phyloP scores from a whole-genome alignment of 2,113 vertebrate species.

The Rana temporaria region DNA sequence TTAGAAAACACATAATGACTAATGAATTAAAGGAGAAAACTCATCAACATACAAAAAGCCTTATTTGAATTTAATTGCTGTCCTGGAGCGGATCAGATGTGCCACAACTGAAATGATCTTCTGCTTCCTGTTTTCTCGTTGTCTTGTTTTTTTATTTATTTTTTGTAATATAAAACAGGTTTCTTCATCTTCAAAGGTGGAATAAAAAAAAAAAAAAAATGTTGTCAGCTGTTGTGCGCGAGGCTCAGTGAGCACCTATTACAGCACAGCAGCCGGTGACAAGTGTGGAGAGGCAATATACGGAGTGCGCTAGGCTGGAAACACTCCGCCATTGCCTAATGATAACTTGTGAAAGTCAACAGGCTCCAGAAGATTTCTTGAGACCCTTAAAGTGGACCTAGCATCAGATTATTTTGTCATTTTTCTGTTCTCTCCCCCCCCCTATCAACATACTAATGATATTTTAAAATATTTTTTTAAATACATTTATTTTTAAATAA shows the following conservation, averaged over 20 bases:
- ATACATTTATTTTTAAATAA: too few relatives aligned
- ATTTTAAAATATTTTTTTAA: too few relatives aligned
- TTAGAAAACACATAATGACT: conserved; percentile 43
- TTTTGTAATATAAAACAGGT: conserved; percentile 30
- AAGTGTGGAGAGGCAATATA: neutral
- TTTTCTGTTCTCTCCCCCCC: too few relatives aligned
- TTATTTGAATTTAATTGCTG: conserved; percentile 55
- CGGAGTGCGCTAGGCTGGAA: neutral
- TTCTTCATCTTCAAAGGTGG: neutral
- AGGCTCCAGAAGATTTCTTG: too few relatives aligned
- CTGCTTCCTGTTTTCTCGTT: neutral
- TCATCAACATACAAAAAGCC: conserved; percentile 56
- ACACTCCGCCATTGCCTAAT: too few relatives aligned
- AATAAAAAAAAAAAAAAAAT: neutral
- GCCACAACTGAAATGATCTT: conserved; percentile 33
- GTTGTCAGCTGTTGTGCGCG: neutral
- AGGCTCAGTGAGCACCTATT: neutral
- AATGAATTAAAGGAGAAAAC: conserved; percentile 53
- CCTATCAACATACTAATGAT: too few relatives aligned
- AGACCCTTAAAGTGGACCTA: too few relatives aligned
- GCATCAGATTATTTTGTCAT: too few relatives aligned
- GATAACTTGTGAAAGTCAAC: too few relatives aligned
- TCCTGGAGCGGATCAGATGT: conserved; percentile 54
- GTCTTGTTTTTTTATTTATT: neutral
- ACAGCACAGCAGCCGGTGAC: neutral